phyloP scores from a whole-genome alignment of 2,888 invertebrate species.

The Galeruca laticollis region DNA sequence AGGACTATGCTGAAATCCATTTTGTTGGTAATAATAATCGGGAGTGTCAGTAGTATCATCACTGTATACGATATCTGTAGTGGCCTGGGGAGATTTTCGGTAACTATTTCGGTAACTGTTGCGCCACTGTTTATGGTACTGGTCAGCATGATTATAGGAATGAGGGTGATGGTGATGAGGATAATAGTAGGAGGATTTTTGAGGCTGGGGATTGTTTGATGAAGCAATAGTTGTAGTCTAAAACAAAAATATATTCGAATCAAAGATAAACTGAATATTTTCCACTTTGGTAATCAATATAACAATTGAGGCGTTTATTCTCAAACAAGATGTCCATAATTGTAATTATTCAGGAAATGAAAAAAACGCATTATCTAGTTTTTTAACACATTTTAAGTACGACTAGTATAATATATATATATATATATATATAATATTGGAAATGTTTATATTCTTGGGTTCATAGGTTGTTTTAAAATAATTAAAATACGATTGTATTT shows the following conservation, averaged over 20 bases:
- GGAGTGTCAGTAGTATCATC: slow-evolving; percentile 61
- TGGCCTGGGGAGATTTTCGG: slow-evolving; percentile 43
- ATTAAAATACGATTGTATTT: too few species aligned
- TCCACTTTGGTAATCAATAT: too few species aligned
- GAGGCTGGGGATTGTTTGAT: slow-evolving; percentile 16
- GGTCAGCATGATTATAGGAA: slow-evolving; percentile 1
- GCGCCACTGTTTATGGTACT: slow-evolving; percentile 38
- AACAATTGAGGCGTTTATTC: too few species aligned
- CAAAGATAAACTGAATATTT: too few species aligned
- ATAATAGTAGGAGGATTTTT: slow-evolving; percentile 23
- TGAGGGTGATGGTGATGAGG: slow-evolving; percentile 25
- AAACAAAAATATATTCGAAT: slow-evolving; percentile 5
- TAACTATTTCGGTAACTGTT: slow-evolving; percentile 36
- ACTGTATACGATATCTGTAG: slow-evolving; percentile 58
- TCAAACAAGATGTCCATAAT: too few species aligned
- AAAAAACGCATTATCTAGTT: too few species aligned
- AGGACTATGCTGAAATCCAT: slow-evolving; percentile 56
- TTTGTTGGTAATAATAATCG: slow-evolving; percentile 59
- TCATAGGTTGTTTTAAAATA: too few species aligned
- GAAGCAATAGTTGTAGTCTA: slow-evolving; percentile 28
- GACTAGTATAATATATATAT: too few species aligned
- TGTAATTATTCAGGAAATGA: too few species aligned
- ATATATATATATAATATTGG: too few species aligned
- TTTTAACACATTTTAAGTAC: too few species aligned
- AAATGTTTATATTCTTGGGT: too few species aligned